Evolutionary conservation across 1,140 invertebrate species (phyloP).

Genomic region (Diorhabda sublineata): DNA sequence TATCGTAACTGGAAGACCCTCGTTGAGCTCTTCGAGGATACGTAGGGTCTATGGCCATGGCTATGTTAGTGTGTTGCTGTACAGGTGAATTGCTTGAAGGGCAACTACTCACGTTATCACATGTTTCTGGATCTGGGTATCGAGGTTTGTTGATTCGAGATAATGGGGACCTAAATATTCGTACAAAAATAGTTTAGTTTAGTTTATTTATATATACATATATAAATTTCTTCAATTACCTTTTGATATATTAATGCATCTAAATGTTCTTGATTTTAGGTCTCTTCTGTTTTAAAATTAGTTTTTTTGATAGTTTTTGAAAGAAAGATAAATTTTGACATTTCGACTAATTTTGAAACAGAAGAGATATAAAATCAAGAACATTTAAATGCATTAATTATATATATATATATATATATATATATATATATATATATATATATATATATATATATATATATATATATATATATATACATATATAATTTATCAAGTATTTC

Average conservation of each 20-base stretch:
- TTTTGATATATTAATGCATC: background rate
- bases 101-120: constrained; percentile 23
- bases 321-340: too few relatives aligned
- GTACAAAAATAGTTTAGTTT: background rate
- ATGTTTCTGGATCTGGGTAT: constrained; percentile 38
- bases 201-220: too few relatives aligned
- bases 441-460: too few relatives aligned
- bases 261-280: too few relatives aligned
- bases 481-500: too few relatives aligned
- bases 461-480: too few relatives aligned
- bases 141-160: constrained; percentile 39
- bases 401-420: background rate
- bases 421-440: too few relatives aligned
- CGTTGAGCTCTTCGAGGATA: constrained; percentile 45
- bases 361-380: too few relatives aligned
- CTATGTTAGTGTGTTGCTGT: constrained; percentile 51
- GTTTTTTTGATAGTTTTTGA: too few relatives aligned
- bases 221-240: background rate
- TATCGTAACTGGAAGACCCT: constrained; percentile 41
- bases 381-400: too few relatives aligned
- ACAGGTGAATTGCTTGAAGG: constrained; percentile 25
- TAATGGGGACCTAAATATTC: constrained; percentile 35
- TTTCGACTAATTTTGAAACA: too few relatives aligned
- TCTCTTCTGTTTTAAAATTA: too few relatives aligned
- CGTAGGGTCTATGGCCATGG: constrained; percentile 59